Evolutionary conservation across 2,888 invertebrate genomes (phyloP).

Genomic region (Neelides folsomi): DNA sequence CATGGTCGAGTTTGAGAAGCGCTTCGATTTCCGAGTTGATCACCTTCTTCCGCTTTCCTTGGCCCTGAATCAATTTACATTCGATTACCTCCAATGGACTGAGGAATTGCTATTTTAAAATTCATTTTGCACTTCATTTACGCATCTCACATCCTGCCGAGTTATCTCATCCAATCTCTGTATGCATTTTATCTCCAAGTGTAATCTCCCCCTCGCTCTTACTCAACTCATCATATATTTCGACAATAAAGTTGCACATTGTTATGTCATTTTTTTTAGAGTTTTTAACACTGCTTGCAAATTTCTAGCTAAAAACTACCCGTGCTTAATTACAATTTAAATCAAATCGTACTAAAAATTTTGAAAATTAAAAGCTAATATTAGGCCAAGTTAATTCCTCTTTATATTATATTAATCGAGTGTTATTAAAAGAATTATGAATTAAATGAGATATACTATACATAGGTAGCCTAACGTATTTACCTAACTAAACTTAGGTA

Average conservation of each 20-base stretch:
- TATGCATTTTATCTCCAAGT: background rate
- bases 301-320: too few relatives aligned
- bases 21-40: constrained; percentile 35
- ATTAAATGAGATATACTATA: too few relatives aligned
- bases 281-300: too few relatives aligned
- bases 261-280: too few relatives aligned
- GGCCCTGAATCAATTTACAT: constrained; percentile 29
- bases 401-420: too few relatives aligned
- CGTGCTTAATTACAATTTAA: too few relatives aligned
- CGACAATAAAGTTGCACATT: background rate
- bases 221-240: constrained; percentile 1
- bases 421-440: too few relatives aligned
- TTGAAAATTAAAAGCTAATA: too few relatives aligned
- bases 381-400: too few relatives aligned
- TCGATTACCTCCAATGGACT: background rate
- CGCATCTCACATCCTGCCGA: background rate
- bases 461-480: too few relatives aligned
- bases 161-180: background rate
- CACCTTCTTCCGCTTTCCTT: constrained; percentile 34
- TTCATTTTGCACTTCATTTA: background rate
- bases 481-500: too few relatives aligned
- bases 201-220: background rate
- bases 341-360: too few relatives aligned
- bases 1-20: constrained; percentile 35
- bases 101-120: constrained; percentile 1